Evolutionary conservation across 35 echinoderm and acorn worm species (phyloP).

Genomic region (Heliocidaris erythrogramma): DNA sequence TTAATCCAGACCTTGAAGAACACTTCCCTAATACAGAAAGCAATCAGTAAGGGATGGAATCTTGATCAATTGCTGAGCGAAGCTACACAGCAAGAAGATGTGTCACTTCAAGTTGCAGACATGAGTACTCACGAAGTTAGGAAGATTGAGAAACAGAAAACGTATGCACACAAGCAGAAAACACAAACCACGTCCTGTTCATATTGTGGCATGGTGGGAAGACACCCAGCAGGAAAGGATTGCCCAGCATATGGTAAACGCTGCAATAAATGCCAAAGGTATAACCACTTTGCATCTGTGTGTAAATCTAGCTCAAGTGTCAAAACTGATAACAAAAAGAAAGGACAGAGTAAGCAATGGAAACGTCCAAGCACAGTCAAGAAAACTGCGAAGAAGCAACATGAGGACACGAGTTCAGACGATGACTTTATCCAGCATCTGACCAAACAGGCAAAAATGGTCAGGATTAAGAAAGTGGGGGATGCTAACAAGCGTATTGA

Average conservation of each 20-base stretch:
- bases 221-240: constrained; percentile 23
- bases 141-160: neutral
- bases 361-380: neutral
- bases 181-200: neutral
- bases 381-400: constrained; percentile 32
- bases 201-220: constrained; percentile 52
- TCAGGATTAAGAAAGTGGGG: constrained; percentile 4
- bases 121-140: constrained; percentile 13
- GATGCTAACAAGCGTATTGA: neutral
- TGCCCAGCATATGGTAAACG: constrained; percentile 65
- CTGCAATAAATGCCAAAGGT: constrained; percentile 43
- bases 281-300: constrained; percentile 58
- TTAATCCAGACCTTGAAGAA: constrained; percentile 57
- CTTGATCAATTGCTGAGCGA: constrained; percentile 54
- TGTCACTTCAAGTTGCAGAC: constrained; percentile 29
- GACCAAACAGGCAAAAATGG: neutral
- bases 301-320: constrained; percentile 12
- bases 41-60: constrained; percentile 59
- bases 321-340: neutral
- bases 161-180: neutral
- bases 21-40: constrained; percentile 36
- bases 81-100: constrained; percentile 63
- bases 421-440: neutral
- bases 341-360: neutral
- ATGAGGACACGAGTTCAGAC: neutral